These are phyloP conservation scores for Melanerpes aurifrons DNA, from an alignment of 2,113 vertebrate genomes.

Conservation along the genomic window DNA sequence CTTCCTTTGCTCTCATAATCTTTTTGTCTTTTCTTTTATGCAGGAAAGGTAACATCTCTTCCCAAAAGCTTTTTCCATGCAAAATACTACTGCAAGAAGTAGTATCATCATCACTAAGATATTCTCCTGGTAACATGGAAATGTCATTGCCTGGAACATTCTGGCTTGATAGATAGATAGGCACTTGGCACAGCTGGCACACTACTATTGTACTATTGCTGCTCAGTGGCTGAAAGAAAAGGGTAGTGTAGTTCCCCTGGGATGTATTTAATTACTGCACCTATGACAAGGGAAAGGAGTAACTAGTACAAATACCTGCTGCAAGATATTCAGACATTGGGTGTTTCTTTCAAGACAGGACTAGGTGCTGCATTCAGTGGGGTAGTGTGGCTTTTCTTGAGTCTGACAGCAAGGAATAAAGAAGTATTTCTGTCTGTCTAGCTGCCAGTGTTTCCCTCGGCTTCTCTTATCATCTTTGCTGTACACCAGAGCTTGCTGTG, in stretches of 20 bases:
- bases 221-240: neutral
- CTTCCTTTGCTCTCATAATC: neutral
- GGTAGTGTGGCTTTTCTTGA: neutral
- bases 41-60: neutral
- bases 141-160: neutral
- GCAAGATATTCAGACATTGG: neutral
- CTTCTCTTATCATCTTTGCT: neutral
- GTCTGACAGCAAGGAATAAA: neutral
- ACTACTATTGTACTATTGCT: neutral
- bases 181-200: neutral
- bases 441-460: neutral
- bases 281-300: neutral
- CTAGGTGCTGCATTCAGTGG: neutral
- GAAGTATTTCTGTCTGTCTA: neutral
- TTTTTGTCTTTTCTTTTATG: neutral
- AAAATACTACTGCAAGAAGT: neutral
- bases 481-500: neutral
- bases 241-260: neutral
- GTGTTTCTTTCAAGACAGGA: neutral
- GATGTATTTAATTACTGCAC: slow-evolving; percentile 1
- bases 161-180: neutral
- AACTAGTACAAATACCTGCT: neutral
- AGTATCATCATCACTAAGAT: neutral
- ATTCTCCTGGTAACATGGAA: neutral
- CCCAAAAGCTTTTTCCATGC: neutral